Percentiles rank a stretch among this genome's conserved stretches.
Evolutionary conservation across 2,797 vertebrate species (phyloP).

Genomic region (Coccyzus lansbergi): DNA sequence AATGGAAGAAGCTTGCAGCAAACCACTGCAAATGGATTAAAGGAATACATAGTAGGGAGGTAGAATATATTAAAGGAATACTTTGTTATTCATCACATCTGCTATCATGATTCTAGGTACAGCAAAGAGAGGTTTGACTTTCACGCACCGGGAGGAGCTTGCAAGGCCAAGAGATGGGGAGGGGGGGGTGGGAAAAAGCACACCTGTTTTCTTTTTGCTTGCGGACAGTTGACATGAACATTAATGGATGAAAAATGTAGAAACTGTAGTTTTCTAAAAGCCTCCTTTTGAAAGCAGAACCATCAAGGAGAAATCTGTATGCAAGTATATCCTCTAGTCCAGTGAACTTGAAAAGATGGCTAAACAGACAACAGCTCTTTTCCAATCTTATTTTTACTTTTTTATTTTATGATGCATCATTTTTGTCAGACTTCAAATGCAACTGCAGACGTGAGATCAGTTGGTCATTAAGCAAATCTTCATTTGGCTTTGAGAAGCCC

Average conservation of each 20-base stretch:
- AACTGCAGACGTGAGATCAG: background rate
- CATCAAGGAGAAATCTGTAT: background rate
- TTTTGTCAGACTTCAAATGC: conserved; percentile 11
- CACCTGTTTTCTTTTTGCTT: background rate
- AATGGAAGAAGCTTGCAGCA: background rate
- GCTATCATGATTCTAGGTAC: background rate
- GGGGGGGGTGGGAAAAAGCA: background rate
- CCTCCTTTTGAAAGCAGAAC: background rate
- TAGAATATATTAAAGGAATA: background rate
- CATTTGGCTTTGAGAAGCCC: background rate
- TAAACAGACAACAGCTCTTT: background rate
- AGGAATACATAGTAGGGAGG: background rate
- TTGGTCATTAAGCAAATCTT: background rate
- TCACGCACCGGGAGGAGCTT: background rate
- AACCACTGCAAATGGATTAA: background rate
- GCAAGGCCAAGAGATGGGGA: background rate
- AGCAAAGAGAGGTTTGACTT: background rate
- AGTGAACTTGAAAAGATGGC: background rate
- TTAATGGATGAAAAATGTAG: background rate
- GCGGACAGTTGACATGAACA: rapidly evolving
- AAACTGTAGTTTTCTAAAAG: background rate
- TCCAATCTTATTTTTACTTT: background rate
- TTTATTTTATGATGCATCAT: background rate
- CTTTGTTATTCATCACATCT: background rate
- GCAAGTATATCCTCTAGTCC: background rate